phyloP scores from a whole-genome alignment of 2,797 vertebrate species.

The Bradypodion ventrale region DNA sequence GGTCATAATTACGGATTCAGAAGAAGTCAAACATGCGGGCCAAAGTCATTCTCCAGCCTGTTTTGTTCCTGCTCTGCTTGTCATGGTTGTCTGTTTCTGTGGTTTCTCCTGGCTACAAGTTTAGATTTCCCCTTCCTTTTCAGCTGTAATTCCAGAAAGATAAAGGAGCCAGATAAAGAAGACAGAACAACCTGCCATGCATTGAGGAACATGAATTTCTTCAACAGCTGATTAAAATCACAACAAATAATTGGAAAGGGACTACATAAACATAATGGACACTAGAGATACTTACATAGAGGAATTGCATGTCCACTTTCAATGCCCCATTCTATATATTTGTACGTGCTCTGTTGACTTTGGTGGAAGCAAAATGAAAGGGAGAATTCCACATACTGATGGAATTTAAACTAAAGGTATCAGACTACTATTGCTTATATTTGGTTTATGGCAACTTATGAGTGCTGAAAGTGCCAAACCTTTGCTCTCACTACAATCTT shows the following conservation, averaged over 20 bases:
- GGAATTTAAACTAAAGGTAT: not conserved
- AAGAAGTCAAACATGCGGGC: too few relatives aligned
- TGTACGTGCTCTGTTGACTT: too few relatives aligned
- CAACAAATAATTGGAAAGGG: constrained; percentile 40
- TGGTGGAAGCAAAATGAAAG: constrained; percentile 53
- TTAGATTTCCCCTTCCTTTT: not conserved
- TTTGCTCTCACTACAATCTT: not conserved
- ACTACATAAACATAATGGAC: constrained; percentile 50
- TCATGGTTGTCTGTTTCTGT: too few relatives aligned
- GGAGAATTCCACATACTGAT: not conserved
- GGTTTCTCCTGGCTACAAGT: too few relatives aligned
- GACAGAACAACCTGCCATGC: constrained; percentile 46
- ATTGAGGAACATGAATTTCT: constrained; percentile 20
- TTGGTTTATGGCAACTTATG: rapidly evolving
- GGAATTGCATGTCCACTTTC: too few relatives aligned
- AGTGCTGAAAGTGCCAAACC: not conserved
- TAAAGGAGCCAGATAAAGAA: constrained; percentile 57
- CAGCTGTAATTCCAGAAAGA: not conserved
- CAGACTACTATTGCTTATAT: not conserved
- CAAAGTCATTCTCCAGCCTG: not conserved
- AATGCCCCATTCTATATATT: too few relatives aligned
- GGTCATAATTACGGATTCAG: not conserved
- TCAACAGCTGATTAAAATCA: constrained; percentile 44
- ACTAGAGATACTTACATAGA: constrained; percentile 49
- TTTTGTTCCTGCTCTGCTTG: not conserved